Conservation (phyloP, 2,797 vertebrate genomes). For the Syngnathus acus region DNA sequence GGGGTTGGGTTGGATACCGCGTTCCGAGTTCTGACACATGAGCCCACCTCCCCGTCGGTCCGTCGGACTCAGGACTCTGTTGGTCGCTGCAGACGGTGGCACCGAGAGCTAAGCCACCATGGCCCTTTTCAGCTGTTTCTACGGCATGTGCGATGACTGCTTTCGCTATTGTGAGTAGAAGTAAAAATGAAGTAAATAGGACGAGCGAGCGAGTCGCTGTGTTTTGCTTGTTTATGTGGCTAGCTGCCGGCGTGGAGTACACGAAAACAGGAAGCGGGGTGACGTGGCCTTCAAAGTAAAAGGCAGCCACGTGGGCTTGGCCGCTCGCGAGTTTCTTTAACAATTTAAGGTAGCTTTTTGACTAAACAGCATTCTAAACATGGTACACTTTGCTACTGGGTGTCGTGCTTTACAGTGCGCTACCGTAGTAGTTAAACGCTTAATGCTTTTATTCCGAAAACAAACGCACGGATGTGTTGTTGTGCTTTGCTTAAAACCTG, state of each 20-base stretch:
- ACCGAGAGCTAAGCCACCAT: conserved; percentile 21
- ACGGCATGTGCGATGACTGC: conserved; percentile 56
- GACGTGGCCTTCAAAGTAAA: conserved; percentile 36
- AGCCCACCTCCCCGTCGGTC: conserved; percentile 13
- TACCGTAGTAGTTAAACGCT: background rate
- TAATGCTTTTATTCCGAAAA: conserved; percentile 30
- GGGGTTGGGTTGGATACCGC: conserved; percentile 39
- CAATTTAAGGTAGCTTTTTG: background rate
- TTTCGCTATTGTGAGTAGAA: conserved; percentile 58
- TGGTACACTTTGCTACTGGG: too few species aligned
- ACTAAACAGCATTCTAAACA: too few species aligned
- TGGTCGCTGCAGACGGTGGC: background rate
- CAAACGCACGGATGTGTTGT: background rate
- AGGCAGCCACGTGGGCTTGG: background rate
- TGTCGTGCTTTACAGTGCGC: too few species aligned
- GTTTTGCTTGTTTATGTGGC: conserved; percentile 22
- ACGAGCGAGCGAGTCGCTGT: background rate
- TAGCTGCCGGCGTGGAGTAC: conserved; percentile 1
- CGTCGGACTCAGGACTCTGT: background rate
- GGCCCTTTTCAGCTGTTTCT: conserved; percentile 41
- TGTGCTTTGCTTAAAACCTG: background rate
- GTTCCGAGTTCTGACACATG: conserved; percentile 58
- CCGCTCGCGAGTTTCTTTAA: background rate
- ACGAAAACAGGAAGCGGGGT: conserved; percentile 13
- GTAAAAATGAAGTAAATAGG: background rate